Evolutionary conservation across 2,797 vertebrate genomes (phyloP).

Genomic region (Pangasius djambal): DNA sequence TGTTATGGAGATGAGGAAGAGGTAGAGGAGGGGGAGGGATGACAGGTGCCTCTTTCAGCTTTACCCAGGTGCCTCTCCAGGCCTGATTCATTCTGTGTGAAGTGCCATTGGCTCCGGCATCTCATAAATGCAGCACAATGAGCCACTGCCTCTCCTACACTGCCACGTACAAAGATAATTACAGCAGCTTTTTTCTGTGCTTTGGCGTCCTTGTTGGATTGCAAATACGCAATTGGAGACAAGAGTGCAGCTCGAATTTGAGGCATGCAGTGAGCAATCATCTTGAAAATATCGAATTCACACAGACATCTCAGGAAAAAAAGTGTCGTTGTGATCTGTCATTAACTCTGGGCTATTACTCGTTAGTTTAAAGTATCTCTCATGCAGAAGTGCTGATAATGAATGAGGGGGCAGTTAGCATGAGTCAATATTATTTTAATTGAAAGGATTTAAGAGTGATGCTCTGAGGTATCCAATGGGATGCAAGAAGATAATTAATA

Average conservation of each 20-base stretch:
- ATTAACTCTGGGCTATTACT: background rate
- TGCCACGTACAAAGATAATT: constrained; percentile 46
- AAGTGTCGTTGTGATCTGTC: background rate
- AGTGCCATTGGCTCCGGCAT: constrained; percentile 44
- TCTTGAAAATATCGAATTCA: background rate
- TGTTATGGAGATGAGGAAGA: constrained; percentile 11
- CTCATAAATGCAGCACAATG: constrained; percentile 63
- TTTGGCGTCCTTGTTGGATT: background rate
- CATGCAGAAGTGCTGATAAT: constrained; percentile 2
- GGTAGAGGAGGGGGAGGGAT: constrained; percentile 13
- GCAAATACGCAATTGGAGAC: constrained; percentile 4
- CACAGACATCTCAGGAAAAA: constrained; percentile 1
- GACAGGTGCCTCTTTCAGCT: constrained; percentile 50
- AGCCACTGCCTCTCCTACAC: constrained; percentile 72
- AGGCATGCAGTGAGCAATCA: background rate
- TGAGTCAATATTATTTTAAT: background rate
- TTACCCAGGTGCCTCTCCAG: constrained; percentile 50
- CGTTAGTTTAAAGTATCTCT: background rate
- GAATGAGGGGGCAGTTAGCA: background rate
- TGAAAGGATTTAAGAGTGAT: background rate
- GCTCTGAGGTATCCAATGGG: background rate
- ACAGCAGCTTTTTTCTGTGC: background rate
- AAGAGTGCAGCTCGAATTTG: background rate
- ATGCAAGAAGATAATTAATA: background rate
- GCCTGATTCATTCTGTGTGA: constrained; percentile 43